phyloP scores from a whole-genome alignment of 2,113 vertebrate species.

The Pao palembangensis region DNA sequence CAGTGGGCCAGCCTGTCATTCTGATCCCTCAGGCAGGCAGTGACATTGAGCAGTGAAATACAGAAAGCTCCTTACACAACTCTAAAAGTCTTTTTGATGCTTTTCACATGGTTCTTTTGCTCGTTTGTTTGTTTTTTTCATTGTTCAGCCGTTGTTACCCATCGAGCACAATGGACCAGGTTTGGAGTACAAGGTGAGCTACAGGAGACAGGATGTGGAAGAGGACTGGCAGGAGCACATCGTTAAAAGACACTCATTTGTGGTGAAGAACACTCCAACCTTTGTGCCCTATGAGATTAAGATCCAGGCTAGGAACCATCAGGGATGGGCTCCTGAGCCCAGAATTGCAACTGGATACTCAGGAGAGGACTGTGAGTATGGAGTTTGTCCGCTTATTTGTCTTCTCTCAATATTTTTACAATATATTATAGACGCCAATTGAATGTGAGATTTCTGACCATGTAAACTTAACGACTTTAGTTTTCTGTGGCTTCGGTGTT shows the following conservation, averaged over 20 bases:
- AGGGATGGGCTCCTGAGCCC: slow-evolving; percentile 86
- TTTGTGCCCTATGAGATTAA: slow-evolving; percentile 92
- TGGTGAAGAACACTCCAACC: slow-evolving; percentile 83
- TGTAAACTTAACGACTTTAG: too few species aligned
- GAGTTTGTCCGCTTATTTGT: too few species aligned
- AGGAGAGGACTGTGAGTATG: slow-evolving; percentile 90
- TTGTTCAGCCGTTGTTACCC: slow-evolving; percentile 80
- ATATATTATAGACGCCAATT: too few species aligned
- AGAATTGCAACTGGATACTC: slow-evolving; percentile 81
- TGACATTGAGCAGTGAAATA: slow-evolving; percentile 33
- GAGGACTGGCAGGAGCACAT: slow-evolving; percentile 83
- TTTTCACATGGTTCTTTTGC: background rate
- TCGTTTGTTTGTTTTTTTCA: background rate
- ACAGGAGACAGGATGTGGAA: slow-evolving; percentile 77
- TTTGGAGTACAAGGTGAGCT: slow-evolving; percentile 89
- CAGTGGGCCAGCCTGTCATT: slow-evolving; percentile 32
- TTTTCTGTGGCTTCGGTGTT: too few species aligned
- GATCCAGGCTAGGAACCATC: slow-evolving; percentile 85
- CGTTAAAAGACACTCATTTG: slow-evolving; percentile 84
- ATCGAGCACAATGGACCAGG: slow-evolving; percentile 87
- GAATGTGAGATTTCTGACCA: too few species aligned
- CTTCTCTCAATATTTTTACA: background rate
- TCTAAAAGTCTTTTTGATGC: slow-evolving; percentile 29
- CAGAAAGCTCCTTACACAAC: slow-evolving; percentile 35
- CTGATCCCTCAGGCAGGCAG: slow-evolving; percentile 35